Evolutionary conservation across 2,888 invertebrate genomes (phyloP), one percentile per base, ranked within the genome.

Genomic region (Chrysolina americana): DNA sequence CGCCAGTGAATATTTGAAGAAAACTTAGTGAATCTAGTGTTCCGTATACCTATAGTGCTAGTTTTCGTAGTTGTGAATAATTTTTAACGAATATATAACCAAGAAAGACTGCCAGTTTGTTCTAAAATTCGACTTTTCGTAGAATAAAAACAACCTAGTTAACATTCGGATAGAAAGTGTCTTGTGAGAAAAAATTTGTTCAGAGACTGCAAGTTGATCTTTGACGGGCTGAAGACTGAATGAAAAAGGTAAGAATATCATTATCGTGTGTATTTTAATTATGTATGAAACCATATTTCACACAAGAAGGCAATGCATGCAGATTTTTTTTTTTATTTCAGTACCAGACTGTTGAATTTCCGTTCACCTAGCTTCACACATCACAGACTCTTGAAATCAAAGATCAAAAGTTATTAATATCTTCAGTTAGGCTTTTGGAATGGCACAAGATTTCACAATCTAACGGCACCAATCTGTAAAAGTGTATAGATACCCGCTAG

Each of bases 11-110:
- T 10, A 36, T 59, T 28, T 1, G 15, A 59, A n/a, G 28, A 17
- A 47, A 23, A 41, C 50, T 44, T 48, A 59, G 62, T 74, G 66
- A 41, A 50, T 70, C 50, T 70, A 70, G 70, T 70, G 69, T 59
- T 69, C 44, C 70, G 44, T 73, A n/a, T n/a, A n/a, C n/a, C n/a
- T n/a, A n/a, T n/a, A 73, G 65, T 73, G 69, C 53, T 41, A 62
- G 65, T 74, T 70, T 63, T 41, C 17, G 36, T 69, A 64, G 65
- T 59, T 73, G 73, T 62, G 23, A 73, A 56, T 70, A 65, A 44
- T 69, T 47, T 59, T 59, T 15, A 53, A 59, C 28, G 6, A 13
- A 59, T 59, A 28, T 59, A 23, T 59, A 59, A 59, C 9, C 36
- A 9, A 5, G 15, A 59, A 28, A 9, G n/a, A 59, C 59, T 59